Conservation (phyloP, 1,140 invertebrate genomes). For the Ridgeia piscesae region DNA sequence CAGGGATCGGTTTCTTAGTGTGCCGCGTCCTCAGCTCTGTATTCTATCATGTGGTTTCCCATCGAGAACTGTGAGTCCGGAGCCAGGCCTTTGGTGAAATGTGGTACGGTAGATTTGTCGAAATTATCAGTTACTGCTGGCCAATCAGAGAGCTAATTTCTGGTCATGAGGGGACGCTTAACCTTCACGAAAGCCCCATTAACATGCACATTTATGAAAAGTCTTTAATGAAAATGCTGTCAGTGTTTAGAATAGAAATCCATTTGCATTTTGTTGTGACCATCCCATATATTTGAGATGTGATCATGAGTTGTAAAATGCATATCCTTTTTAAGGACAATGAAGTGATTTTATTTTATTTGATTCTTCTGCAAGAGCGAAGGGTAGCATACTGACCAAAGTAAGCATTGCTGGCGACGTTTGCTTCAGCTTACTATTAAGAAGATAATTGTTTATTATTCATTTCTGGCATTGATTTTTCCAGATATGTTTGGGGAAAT, state of each 20-base stretch:
- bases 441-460: not conserved
- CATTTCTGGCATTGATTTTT: not conserved
- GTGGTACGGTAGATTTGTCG: not conserved
- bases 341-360: too few relatives aligned
- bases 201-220: too few relatives aligned
- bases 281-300: too few relatives aligned
- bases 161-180: too few relatives aligned
- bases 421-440: not conserved
- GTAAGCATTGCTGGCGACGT: not conserved
- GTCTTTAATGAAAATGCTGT: too few relatives aligned
- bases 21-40: not conserved
- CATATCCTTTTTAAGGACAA: too few relatives aligned
- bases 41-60: not conserved
- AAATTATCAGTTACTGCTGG: not conserved
- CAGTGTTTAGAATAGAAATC: too few relatives aligned
- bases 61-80: not conserved
- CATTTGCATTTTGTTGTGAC: too few relatives aligned
- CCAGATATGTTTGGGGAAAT: not conserved
- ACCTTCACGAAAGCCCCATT: too few relatives aligned
- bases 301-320: too few relatives aligned
- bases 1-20: not conserved
- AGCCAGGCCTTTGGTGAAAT: not conserved
- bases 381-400: not conserved
- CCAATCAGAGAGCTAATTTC: too few relatives aligned
- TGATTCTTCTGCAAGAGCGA: not conserved